These are phyloP conservation scores for Watsonalla binaria DNA, from an alignment of 2,888 invertebrate genomes.

Conservation along the genomic window DNA sequence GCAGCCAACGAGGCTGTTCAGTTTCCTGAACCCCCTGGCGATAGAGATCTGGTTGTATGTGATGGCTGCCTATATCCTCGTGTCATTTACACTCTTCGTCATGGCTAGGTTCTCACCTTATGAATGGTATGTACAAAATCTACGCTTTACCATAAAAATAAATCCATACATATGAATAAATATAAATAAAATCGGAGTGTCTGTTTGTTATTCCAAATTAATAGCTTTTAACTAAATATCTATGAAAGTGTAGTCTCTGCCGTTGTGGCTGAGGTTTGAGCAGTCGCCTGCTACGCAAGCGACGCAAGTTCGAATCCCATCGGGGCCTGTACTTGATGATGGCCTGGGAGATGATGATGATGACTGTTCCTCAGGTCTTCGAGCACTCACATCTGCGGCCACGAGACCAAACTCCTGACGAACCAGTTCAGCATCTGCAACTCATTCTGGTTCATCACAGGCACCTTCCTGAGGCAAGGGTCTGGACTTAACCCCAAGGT, in stretches of 20 bases:
- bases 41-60: slow-evolving; percentile 98
- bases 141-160: too few species aligned
- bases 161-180: too few species aligned
- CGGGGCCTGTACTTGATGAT: too few species aligned
- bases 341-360: neutral
- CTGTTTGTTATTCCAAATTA: too few species aligned
- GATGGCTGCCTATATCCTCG: slow-evolving; percentile 94
- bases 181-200: too few species aligned
- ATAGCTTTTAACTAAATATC: too few species aligned
- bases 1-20: slow-evolving; percentile 92
- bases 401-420: slow-evolving; percentile 90
- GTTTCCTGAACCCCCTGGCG: slow-evolving; percentile 97
- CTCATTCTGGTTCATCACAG: slow-evolving; percentile 98
- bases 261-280: too few species aligned
- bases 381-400: slow-evolving; percentile 85
- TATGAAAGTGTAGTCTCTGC: too few species aligned
- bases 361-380: slow-evolving; percentile 65
- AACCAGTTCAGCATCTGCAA: slow-evolving; percentile 98
- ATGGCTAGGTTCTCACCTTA: slow-evolving; percentile 98
- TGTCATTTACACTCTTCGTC: slow-evolving; percentile 95
- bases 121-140: too few species aligned
- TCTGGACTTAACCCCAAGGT: slow-evolving; percentile 96
- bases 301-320: too few species aligned
- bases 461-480: slow-evolving; percentile 96
- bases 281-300: too few species aligned